These are phyloP conservation scores for Gambusia affinis DNA, from an alignment of 2,113 vertebrate species.

Conservation along the genomic window DNA sequence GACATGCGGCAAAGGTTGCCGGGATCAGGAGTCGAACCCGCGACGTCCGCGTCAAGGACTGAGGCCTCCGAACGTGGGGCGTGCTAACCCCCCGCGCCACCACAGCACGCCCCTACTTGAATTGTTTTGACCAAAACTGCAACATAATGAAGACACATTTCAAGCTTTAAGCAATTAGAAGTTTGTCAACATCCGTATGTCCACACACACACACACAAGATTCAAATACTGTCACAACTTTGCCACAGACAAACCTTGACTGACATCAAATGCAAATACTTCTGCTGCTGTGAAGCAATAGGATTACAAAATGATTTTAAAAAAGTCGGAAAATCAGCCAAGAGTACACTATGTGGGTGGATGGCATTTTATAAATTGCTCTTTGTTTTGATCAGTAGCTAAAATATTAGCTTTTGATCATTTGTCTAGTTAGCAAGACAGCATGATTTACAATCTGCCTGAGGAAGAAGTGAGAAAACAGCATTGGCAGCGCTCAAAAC, in stretches of 20 bases:
- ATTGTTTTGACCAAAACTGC: no score
- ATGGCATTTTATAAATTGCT: neutral
- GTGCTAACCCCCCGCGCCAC: no score
- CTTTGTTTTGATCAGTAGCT: neutral
- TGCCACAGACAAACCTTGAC: neutral
- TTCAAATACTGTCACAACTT: neutral
- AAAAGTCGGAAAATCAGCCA: no score
- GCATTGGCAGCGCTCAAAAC: constrained; percentile 3
- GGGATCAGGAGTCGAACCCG: no score
- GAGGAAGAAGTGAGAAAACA: constrained; percentile 10
- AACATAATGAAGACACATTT: no score
- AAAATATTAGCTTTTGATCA: neutral
- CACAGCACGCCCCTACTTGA: no score
- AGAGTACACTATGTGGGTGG: no score
- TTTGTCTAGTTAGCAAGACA: constrained; percentile 5
- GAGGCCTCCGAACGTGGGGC: no score
- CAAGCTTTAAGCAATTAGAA: no score
- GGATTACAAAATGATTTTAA: neutral
- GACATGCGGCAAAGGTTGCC: no score
- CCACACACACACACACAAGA: neutral
- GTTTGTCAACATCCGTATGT: no score
- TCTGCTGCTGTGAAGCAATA: neutral
- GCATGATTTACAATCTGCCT: constrained; percentile 17
- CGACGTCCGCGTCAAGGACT: no score
- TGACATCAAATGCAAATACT: neutral